Conservation (phyloP, 2,888 invertebrate species). For the Andrena minutula region DNA sequence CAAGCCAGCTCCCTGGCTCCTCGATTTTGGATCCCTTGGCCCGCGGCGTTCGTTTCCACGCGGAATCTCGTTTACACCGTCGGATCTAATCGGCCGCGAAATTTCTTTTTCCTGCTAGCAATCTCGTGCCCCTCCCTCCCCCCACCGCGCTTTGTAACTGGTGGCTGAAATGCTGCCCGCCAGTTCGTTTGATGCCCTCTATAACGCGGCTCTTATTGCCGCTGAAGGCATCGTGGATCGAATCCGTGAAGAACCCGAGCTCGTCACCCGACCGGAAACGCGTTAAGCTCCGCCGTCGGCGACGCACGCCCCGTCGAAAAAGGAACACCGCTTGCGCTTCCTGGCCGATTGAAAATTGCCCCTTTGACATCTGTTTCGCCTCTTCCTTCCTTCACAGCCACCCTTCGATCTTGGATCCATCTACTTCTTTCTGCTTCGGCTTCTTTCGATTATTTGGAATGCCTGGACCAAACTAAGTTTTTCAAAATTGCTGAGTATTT, state of each 20-base stretch:
- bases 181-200: conserved; percentile 59
- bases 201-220: conserved; percentile 54
- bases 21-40: conserved; percentile 45
- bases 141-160: conserved; percentile 35
- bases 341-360: conserved; percentile 52
- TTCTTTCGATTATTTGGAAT: too few species aligned
- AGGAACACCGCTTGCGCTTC: conserved; percentile 24
- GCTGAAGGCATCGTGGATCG: conserved; percentile 51
- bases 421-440: conserved; percentile 8
- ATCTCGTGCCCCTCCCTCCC: conserved; percentile 27
- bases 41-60: conserved; percentile 56
- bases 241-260: conserved; percentile 19
- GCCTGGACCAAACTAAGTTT: too few species aligned
- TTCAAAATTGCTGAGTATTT: too few species aligned
- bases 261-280: conserved; percentile 36
- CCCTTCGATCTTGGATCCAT: not conserved
- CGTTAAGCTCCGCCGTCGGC: conserved; percentile 46
- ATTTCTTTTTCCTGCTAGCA: conserved; percentile 66
- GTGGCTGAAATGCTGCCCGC: conserved; percentile 24
- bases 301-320: conserved; percentile 32
- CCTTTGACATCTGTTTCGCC: conserved; percentile 39
- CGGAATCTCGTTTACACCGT: conserved; percentile 70
- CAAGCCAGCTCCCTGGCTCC: not conserved
- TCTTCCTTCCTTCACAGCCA: conserved; percentile 10
- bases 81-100: conserved; percentile 72